Conservation (phyloP, 2,113 vertebrate genomes). For the Pseudorhombus dupliciocellatus region DNA sequence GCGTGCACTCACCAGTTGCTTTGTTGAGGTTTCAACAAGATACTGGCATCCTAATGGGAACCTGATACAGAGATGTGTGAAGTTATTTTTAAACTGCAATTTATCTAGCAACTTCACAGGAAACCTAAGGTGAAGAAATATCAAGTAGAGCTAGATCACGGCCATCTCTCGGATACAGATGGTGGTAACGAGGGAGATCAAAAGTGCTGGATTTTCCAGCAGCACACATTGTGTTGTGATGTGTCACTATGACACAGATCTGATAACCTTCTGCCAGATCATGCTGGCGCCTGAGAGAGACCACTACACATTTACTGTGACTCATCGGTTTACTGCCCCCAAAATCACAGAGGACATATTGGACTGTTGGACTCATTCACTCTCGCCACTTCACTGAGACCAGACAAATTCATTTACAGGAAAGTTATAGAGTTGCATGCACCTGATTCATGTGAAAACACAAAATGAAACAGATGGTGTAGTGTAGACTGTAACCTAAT, state of each 20-base stretch:
- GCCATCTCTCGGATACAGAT: neutral
- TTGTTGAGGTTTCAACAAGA: constrained; percentile 61
- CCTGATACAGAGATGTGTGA: constrained; percentile 42
- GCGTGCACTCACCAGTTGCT: constrained; percentile 24
- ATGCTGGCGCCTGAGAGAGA: neutral
- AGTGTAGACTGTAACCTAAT: neutral
- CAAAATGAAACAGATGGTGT: constrained; percentile 2
- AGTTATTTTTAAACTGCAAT: constrained; percentile 61
- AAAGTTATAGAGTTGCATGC: constrained; percentile 4
- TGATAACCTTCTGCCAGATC: constrained; percentile 26
- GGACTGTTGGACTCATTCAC: constrained; percentile 5
- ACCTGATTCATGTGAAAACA: constrained; percentile 1
- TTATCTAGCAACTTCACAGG: constrained; percentile 30
- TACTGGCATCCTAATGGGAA: constrained; percentile 59
- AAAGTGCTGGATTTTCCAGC: constrained; percentile 26
- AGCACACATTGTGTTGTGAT: constrained; percentile 33
- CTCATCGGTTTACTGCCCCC: neutral
- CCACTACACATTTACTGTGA: neutral
- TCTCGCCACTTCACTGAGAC: constrained; percentile 19
- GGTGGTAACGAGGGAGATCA: neutral
- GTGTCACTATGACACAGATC: constrained; percentile 48
- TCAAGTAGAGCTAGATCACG: neutral
- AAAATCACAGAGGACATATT: constrained; percentile 4
- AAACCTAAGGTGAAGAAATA: neutral
- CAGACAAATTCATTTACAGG: constrained; percentile 1